phyloP scores from a whole-genome alignment of 2,797 vertebrate genomes.

The Tauraco hartlaubi region DNA sequence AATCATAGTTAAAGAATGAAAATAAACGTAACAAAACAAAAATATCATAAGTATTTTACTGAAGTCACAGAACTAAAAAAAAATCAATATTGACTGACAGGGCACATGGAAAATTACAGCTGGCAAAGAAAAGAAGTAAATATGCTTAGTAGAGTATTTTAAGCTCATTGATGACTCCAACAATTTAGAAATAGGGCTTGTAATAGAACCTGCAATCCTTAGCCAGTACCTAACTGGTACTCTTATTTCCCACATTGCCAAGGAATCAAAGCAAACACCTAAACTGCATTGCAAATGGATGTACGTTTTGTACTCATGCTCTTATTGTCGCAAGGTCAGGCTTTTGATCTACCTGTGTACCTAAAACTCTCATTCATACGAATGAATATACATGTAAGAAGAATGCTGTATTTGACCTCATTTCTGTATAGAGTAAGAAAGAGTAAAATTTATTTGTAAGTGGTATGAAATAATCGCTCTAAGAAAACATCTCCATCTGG shows the following conservation, averaged over 20 bases:
- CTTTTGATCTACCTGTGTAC: neutral
- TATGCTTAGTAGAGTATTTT: neutral
- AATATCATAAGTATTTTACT: neutral
- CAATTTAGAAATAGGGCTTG: neutral
- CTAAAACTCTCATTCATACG: neutral
- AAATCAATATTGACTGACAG: neutral
- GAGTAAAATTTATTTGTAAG: neutral
- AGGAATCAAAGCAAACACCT: neutral
- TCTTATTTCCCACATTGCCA: neutral
- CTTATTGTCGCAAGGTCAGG: neutral
- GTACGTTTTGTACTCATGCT: neutral
- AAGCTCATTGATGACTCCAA: neutral
- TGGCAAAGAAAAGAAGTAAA: neutral
- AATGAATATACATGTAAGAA: neutral
- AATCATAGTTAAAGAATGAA: neutral
- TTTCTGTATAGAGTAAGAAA: neutral
- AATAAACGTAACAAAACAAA: neutral
- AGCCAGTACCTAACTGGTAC: neutral
- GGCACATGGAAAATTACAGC: neutral
- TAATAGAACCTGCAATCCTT: neutral
- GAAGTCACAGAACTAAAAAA: neutral
- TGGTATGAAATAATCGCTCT: neutral
- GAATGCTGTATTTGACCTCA: neutral
- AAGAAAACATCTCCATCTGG: neutral
- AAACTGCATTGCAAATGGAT: neutral